Percentiles rank a stretch among this genome's conserved stretches.
Evolutionary conservation across 2,888 invertebrate species (phyloP).

Genomic region (Malacosoma neustria): DNA sequence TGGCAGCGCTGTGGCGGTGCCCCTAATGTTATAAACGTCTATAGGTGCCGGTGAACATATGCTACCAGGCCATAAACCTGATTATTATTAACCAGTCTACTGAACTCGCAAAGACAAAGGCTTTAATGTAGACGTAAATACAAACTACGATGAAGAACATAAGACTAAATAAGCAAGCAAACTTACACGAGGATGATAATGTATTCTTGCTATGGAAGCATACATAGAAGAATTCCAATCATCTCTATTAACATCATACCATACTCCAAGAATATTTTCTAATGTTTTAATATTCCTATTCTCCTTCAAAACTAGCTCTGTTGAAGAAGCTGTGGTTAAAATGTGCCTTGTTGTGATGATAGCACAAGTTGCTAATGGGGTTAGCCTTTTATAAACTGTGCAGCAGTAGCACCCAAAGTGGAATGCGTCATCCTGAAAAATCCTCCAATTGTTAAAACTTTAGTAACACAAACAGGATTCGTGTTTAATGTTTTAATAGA

Average conservation of each 20-base stretch:
- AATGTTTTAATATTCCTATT: constrained; percentile 10
- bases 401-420: constrained; percentile 31
- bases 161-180: too few relatives aligned
- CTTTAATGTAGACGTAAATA: too few relatives aligned
- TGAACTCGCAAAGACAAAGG: too few relatives aligned
- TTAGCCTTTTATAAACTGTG: constrained; percentile 24
- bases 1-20: too few relatives aligned
- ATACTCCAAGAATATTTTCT: constrained; percentile 28
- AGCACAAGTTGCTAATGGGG: constrained; percentile 28
- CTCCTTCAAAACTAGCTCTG: constrained; percentile 25
- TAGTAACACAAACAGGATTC: too few relatives aligned
- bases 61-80: too few relatives aligned
- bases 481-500: too few relatives aligned
- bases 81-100: too few relatives aligned
- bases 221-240: constrained; percentile 28
- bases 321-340: constrained; percentile 38
- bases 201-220: constrained; percentile 26
- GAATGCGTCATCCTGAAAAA: constrained; percentile 17
- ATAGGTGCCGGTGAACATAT: too few relatives aligned
- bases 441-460: too few relatives aligned
- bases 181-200: constrained; percentile 34
- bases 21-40: too few relatives aligned
- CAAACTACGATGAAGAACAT: too few relatives aligned
- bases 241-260: constrained; percentile 28
- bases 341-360: constrained; percentile 34